Conservation (phyloP, 2,888 invertebrate genomes). For the Napeogenes inachia region DNA sequence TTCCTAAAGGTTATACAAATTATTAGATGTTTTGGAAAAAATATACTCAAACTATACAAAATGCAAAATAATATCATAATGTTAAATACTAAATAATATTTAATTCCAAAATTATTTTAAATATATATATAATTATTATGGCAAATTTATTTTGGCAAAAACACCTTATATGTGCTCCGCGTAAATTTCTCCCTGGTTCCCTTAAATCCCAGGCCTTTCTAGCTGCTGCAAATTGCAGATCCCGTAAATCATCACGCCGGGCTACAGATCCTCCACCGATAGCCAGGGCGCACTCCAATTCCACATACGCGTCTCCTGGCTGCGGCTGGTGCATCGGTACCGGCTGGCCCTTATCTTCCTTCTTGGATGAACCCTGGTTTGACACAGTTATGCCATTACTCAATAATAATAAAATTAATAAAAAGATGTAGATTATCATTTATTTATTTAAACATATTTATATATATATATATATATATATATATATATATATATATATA, state of each 20-base stretch:
- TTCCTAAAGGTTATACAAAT: neutral
- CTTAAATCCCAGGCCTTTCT: slow-evolving; percentile 47
- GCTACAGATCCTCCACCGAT: slow-evolving; percentile 44
- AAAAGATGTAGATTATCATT: too few relatives aligned
- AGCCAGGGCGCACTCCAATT: slow-evolving; percentile 54
- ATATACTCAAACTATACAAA: too few relatives aligned
- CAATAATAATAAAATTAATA: neutral
- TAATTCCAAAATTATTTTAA: neutral
- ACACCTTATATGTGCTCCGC: slow-evolving; percentile 56
- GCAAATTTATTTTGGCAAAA: too few relatives aligned
- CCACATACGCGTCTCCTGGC: slow-evolving; percentile 56
- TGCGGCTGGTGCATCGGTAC: slow-evolving; percentile 34
- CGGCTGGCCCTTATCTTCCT: slow-evolving; percentile 30
- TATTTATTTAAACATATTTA: too few relatives aligned
- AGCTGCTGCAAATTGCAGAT: slow-evolving; percentile 44
- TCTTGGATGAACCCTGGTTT: slow-evolving; percentile 42
- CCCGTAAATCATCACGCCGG: slow-evolving; percentile 53
- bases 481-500: neutral
- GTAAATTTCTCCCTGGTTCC: slow-evolving; percentile 52
- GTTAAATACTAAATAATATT: too few relatives aligned
- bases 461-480: too few relatives aligned
- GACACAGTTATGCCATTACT: too few relatives aligned
- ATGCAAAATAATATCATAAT: too few relatives aligned
- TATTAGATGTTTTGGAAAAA: neutral
- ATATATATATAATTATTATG: neutral